Conservation (phyloP, 2,797 vertebrate genomes). For the Onychomys arenicola region DNA sequence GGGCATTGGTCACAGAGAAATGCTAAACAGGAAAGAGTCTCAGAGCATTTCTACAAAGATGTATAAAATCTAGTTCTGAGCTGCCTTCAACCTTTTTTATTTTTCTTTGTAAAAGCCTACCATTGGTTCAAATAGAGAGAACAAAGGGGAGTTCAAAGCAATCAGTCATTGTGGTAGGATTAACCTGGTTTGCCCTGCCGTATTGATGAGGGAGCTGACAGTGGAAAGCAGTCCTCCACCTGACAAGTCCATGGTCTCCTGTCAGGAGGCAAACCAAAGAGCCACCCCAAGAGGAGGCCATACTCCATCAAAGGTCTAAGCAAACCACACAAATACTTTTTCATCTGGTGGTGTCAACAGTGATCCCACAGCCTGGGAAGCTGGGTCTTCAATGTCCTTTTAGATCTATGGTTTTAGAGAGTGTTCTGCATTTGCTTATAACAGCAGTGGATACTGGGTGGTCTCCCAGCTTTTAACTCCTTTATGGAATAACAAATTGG, state of each 20-base stretch:
- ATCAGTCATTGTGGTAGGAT: not conserved
- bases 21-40: not conserved
- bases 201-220: not conserved
- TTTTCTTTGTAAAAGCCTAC: not conserved
- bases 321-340: not conserved
- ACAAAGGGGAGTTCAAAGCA: slow-evolving; percentile 7
- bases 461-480: slow-evolving; percentile 32
- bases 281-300: not conserved
- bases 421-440: not conserved
- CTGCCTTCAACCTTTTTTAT: not conserved
- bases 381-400: slow-evolving; percentile 20
- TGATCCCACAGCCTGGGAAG: not conserved
- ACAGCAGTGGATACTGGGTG: not conserved
- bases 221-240: not conserved
- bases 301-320: not conserved
- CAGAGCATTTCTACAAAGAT: not conserved
- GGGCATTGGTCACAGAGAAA: not conserved
- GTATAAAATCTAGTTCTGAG: not conserved
- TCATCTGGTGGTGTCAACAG: not conserved
- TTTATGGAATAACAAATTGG: slow-evolving; percentile 10
- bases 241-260: not conserved
- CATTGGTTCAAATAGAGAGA: slow-evolving; percentile 31
- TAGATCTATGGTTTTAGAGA: slow-evolving; percentile 28
- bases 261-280: not conserved
- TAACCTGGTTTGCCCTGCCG: not conserved